Percentiles rank a stretch among this genome's conserved stretches.
These are phyloP conservation scores for Arion vulgaris DNA, from an alignment of 1,140 invertebrate species.

Conservation along the genomic window DNA sequence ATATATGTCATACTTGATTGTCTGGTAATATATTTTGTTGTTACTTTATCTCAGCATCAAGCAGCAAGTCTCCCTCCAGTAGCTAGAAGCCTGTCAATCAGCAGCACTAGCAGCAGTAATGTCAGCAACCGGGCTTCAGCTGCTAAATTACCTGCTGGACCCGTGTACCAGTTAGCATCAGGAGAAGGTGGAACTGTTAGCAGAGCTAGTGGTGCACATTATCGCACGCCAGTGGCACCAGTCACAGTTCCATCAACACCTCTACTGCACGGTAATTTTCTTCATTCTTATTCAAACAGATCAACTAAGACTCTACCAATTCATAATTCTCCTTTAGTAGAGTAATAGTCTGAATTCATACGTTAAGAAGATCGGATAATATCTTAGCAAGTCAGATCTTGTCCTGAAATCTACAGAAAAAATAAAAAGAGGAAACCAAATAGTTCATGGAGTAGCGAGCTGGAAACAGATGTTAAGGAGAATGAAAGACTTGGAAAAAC, in stretches of 20 bases:
- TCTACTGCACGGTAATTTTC: constrained; percentile 5
- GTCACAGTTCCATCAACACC: not conserved
- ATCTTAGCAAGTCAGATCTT: no score
- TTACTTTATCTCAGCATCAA: not conserved
- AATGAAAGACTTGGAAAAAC: no score
- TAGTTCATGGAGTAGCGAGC: no score
- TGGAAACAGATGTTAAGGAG: no score
- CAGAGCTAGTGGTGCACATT: constrained; percentile 65
- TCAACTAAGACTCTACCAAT: not conserved
- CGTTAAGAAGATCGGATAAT: no score
- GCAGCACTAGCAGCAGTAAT: constrained; percentile 52
- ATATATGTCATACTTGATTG: no score
- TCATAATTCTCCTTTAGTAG: constrained; percentile 13
- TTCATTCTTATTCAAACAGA: constrained; percentile 72
- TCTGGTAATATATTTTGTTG: no score
- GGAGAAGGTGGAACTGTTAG: constrained; percentile 47
- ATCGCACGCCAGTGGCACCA: constrained; percentile 90
- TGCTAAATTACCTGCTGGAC: constrained; percentile 94
- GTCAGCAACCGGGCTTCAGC: constrained; percentile 85
- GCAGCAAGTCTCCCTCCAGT: constrained; percentile 41
- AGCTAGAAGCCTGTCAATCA: constrained; percentile 56
- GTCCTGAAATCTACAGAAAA: no score
- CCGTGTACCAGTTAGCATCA: constrained; percentile 78
- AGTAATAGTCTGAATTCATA: no score
- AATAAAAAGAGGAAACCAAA: no score